Evolutionary conservation across 64 coral and sea anemone genomes (phyloP).

Genomic region (Montipora sp.): DNA sequence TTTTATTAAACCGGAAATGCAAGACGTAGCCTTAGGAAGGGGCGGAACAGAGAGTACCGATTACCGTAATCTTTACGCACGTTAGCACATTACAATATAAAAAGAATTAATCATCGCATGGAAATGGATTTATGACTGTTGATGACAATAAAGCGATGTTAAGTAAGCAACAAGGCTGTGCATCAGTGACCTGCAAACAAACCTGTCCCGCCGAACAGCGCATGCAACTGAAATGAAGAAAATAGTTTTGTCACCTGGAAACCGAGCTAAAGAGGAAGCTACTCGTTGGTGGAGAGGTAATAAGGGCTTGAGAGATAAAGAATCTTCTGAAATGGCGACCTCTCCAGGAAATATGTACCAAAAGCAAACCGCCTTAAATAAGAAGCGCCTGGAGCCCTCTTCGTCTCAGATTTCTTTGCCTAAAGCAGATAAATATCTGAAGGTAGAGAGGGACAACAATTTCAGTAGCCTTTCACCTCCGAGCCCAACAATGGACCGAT

Average conservation of each 20-base stretch:
- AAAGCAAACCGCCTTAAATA: background rate
- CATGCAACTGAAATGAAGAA: background rate
- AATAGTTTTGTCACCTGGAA: constrained; percentile 31
- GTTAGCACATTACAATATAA: background rate
- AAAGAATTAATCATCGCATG: background rate
- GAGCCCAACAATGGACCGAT: background rate
- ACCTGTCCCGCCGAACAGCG: background rate
- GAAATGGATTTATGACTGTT: background rate
- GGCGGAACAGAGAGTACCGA: no score
- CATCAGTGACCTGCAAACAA: background rate
- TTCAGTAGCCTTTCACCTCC: background rate
- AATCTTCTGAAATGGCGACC: background rate
- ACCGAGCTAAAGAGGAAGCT: background rate
- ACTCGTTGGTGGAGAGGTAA: background rate
- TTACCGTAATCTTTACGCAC: background rate
- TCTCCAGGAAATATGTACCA: constrained; percentile 37
- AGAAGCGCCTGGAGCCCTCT: constrained; percentile 7
- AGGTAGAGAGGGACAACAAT: constrained; percentile 11
- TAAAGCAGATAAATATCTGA: background rate
- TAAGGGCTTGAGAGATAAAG: background rate
- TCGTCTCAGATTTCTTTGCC: background rate
- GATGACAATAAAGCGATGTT: no score
- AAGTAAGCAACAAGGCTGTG: no score
- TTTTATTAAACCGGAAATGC: no score
- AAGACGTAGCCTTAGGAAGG: no score